phyloP scores from a whole-genome alignment of 2,113 vertebrate species.

The Hymenochirus boettgeri region DNA sequence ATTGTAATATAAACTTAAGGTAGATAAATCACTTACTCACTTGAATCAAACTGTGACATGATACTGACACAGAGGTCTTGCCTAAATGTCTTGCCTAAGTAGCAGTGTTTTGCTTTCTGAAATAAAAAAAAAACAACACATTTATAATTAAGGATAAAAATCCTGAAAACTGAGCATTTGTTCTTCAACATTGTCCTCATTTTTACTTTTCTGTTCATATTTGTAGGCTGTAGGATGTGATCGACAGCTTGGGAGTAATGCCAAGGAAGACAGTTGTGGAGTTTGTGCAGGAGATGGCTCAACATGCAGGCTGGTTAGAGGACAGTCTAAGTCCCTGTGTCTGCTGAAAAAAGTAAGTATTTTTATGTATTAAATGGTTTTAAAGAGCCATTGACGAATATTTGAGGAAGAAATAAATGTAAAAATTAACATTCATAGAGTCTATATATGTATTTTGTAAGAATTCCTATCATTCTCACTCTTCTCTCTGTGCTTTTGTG shows the following conservation, averaged over 20 bases:
- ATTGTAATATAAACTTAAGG: neutral
- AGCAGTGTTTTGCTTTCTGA: constrained; percentile 45
- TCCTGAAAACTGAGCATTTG: constrained; percentile 49
- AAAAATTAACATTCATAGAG: too few species aligned
- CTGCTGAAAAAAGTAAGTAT: constrained; percentile 81
- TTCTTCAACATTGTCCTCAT: constrained; percentile 50
- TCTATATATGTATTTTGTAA: too few species aligned
- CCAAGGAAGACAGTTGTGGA: constrained; percentile 87
- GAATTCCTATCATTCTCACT: too few species aligned
- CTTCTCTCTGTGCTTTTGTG: too few species aligned
- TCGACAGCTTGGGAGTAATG: constrained; percentile 77
- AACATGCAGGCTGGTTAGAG: constrained; percentile 85
- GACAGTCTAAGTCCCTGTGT: constrained; percentile 74
- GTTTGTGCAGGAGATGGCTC: constrained; percentile 81
- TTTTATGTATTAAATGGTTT: too few species aligned
- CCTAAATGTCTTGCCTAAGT: neutral
- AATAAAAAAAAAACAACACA: constrained; percentile 48
- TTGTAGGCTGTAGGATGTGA: constrained; percentile 88
- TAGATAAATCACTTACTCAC: constrained; percentile 42
- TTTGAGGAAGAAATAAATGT: too few species aligned
- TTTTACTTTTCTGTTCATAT: constrained; percentile 60
- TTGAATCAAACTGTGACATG: constrained; percentile 27
- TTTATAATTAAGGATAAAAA: constrained; percentile 51
- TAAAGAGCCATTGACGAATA: too few species aligned
- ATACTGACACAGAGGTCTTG: constrained; percentile 41